Percentiles rank a stretch among this genome's conserved stretches.
Conservation (phyloP, 2,888 invertebrate species). For the Hipparchia semele region DNA sequence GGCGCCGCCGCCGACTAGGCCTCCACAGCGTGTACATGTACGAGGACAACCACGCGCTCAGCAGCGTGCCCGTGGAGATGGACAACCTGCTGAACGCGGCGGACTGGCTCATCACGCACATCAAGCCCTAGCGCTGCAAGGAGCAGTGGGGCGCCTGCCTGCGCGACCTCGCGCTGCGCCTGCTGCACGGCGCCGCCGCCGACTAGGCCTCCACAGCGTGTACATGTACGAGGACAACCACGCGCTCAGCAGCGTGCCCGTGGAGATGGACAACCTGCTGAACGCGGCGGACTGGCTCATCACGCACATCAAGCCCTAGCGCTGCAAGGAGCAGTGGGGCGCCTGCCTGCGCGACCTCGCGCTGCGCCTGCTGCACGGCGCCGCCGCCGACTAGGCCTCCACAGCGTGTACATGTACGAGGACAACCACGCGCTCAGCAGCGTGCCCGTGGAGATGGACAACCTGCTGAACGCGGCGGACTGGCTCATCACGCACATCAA, state of each 20-base stretch:
- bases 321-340: slow-evolving; percentile 17
- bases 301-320: slow-evolving; percentile 52
- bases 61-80: slow-evolving; percentile 86
- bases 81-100: slow-evolving; percentile 89
- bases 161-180: not conserved
- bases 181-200: too few species aligned
- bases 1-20: too few species aligned
- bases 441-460: slow-evolving; percentile 88
- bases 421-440: slow-evolving; percentile 89
- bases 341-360: not conserved
- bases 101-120: slow-evolving; percentile 86
- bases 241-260: slow-evolving; percentile 85
- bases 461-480: slow-evolving; percentile 86
- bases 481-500: slow-evolving; percentile 85
- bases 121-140: slow-evolving; percentile 29
- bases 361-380: too few species aligned
- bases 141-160: slow-evolving; percentile 12
- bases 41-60: slow-evolving; percentile 90
- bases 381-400: too few species aligned
- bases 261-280: slow-evolving; percentile 89
- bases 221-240: slow-evolving; percentile 91
- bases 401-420: slow-evolving; percentile 87
- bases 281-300: slow-evolving; percentile 89
- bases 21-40: slow-evolving; percentile 85
- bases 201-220: slow-evolving; percentile 70